Conservation (phyloP, 2,888 invertebrate species). For the Ametastegia equiseti region DNA sequence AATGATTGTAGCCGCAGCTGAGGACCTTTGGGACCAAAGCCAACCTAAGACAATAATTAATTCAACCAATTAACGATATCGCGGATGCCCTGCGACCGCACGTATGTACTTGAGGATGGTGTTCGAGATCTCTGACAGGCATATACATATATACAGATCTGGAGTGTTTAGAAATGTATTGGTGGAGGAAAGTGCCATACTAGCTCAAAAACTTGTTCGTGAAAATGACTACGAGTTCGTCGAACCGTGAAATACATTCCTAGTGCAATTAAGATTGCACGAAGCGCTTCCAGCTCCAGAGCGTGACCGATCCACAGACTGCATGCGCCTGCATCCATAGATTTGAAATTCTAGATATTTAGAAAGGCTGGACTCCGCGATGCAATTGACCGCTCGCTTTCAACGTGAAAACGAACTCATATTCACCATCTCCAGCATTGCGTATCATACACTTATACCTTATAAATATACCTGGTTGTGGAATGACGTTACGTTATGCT, state of each 20-base stretch:
- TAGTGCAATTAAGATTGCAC: constrained; percentile 30
- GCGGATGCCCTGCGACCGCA: not conserved
- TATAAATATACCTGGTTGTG: not conserved
- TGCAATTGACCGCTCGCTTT: constrained; percentile 56
- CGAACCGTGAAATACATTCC: constrained; percentile 37
- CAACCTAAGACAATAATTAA: constrained; percentile 25
- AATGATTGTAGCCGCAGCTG: not conserved
- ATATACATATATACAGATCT: too few relatives aligned
- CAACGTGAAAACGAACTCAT: constrained; percentile 57
- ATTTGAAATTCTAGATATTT: constrained; percentile 60
- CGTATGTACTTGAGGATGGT: not conserved
- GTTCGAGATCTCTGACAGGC: too few relatives aligned
- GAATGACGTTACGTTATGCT: too few relatives aligned
- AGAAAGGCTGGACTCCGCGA: constrained; percentile 67
- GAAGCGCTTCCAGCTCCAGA: constrained; percentile 30
- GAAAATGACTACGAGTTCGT: constrained; percentile 25
- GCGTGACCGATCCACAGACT: constrained; percentile 39
- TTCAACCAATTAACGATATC: constrained; percentile 11
- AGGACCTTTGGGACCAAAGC: not conserved
- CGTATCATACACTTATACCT: not conserved
- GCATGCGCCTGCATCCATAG: constrained; percentile 49
- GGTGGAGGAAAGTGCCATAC: not conserved
- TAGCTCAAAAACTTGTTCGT: constrained; percentile 6
- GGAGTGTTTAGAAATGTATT: not conserved
- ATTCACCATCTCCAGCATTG: not conserved